These are phyloP conservation scores for Marasmarcha lunaedactyla DNA, from an alignment of 2,888 invertebrate genomes.

Conservation along the genomic window DNA sequence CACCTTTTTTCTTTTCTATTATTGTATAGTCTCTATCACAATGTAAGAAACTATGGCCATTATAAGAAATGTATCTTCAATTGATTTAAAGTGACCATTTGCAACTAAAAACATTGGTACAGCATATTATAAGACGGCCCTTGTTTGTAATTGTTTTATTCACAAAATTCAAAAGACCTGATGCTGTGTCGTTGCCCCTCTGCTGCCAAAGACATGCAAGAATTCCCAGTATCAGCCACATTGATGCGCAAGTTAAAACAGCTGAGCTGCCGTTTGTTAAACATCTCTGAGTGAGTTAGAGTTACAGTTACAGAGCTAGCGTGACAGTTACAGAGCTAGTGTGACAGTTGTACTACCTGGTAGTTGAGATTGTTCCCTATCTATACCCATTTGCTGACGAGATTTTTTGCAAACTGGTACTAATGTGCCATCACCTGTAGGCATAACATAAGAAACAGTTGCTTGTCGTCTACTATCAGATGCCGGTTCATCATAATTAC, in stretches of 20 bases:
- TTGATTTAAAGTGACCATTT: constrained; percentile 1
- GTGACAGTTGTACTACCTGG: constrained; percentile 6
- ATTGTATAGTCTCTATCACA: too few species aligned
- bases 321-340: constrained; percentile 6
- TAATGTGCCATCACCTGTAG: too few species aligned
- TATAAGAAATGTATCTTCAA: not conserved
- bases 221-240: constrained; percentile 6
- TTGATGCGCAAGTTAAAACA: constrained; percentile 8
- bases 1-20: too few species aligned
- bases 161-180: not conserved
- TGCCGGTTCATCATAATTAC: too few species aligned
- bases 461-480: too few species aligned
- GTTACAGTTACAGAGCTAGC: too few species aligned
- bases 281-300: constrained; percentile 6
- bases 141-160: constrained; percentile 1
- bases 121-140: constrained; percentile 2
- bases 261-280: constrained; percentile 8
- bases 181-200: not conserved
- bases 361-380: constrained; percentile 6
- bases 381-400: constrained; percentile 5
- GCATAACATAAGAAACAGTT: too few species aligned
- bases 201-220: constrained; percentile 6
- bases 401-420: not conserved
- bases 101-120: constrained; percentile 1
- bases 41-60: not conserved